Base-by-base conservation (phyloP, 2,797 vertebrate species). In the Dallia pectoralis region DNA sequence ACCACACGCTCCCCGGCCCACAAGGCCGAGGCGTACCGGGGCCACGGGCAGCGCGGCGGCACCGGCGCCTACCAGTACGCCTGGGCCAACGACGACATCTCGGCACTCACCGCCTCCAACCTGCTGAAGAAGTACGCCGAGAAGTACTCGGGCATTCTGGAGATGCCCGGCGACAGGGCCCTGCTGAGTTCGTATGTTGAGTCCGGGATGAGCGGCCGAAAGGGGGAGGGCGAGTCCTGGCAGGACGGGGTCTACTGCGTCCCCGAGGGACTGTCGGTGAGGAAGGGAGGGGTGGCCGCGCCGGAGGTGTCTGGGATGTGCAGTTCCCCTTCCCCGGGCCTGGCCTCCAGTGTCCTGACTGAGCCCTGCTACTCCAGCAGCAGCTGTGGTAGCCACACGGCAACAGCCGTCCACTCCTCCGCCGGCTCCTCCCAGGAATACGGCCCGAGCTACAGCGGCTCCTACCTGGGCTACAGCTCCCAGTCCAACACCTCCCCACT, bases 81-180 rank as follows among this genome's bases (percentile, higher is more conserved):
- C 76, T 99, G 97, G 97, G 97, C 97, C 32, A 99, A 99, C 0
- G 97, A 99, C 0, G 97, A 98, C 92, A 99, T 99, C 89, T 99
- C 97, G 0, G 97, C 97, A 74, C 93, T 99, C 77, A 99, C 97
- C 0, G 97, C 97, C 81, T 98, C 97, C 78, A 98, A 99, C 90
- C 92, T 99, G 56, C 93, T 99, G 18, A 99, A 99, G 86, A 97
- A 98, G 87, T 99, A 99, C 67, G 97, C 97, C 0, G 97, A 99
- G 86, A 99, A 98, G 83, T 99, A 99, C 81, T 99, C 97, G 0
- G 96, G 96, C 70, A 97, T 99, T 80, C 90, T 99, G 81, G 97
- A 98, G 89, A 95, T 97, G 88, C 96, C 97, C 0, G 90, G 92
- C 22, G 53, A 59, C 3, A 25, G 53, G 53, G 53, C 22, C 53